These are phyloP conservation scores for Alectura lathami DNA, from an alignment of 2,113 vertebrate genomes.

Conservation along the genomic window DNA sequence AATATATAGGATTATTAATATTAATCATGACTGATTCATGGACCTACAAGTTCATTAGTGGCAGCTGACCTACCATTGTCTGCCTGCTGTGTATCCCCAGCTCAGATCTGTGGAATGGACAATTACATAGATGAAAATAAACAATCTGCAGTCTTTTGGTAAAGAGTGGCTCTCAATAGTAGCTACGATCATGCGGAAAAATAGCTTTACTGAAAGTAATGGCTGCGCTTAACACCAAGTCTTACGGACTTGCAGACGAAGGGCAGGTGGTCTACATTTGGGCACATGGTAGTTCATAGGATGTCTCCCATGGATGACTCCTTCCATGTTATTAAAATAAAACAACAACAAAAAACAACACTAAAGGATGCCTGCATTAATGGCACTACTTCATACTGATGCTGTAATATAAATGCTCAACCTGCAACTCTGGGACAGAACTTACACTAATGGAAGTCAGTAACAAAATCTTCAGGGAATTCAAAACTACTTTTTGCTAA, in stretches of 20 bases:
- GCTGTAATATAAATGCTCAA: slow-evolving; percentile 46
- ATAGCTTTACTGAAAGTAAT: neutral
- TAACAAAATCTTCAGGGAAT: slow-evolving; percentile 50
- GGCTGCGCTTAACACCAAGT: neutral
- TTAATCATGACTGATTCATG: neutral
- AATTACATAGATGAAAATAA: neutral
- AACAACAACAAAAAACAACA: neutral
- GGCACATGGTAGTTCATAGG: neutral
- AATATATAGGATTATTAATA: neutral
- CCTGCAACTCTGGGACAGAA: slow-evolving; percentile 31
- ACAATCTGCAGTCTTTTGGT: neutral
- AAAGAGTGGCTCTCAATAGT: neutral
- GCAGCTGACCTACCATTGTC: neutral
- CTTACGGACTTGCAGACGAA: neutral
- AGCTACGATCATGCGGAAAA: neutral
- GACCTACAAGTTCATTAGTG: neutral
- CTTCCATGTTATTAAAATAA: slow-evolving; percentile 16
- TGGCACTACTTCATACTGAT: slow-evolving; percentile 6
- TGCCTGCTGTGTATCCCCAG: neutral
- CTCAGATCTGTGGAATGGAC: neutral
- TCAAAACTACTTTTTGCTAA: slow-evolving; percentile 57
- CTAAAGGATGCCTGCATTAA: slow-evolving; percentile 47
- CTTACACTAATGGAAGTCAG: slow-evolving; percentile 48
- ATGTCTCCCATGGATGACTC: neutral
- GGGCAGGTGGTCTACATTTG: neutral